Base-by-base conservation (phyloP, 2,888 invertebrate species). In the Tipula helvola region DNA sequence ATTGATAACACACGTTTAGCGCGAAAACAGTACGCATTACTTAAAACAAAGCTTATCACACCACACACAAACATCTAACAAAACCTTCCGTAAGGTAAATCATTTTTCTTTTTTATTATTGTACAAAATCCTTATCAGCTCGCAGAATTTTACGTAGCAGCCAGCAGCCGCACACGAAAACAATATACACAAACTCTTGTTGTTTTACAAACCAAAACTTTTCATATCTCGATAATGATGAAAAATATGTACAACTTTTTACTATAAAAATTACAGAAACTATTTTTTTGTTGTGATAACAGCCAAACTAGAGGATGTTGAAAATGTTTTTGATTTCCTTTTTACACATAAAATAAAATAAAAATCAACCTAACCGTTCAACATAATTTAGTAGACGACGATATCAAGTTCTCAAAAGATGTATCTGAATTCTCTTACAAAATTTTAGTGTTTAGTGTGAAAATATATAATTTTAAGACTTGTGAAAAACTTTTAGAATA, bases 231-330 rank as follows among this genome's bases (percentile, higher is more conserved):
- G 71, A 71, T 28, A 28, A 71, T 71, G 71, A 71, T 71, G 71
- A 71, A 71, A 71, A 71, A 71, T 71, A 71, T 71, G 71, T 71
- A 71, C 71, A 71, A 71, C 16, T 71, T 71, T 71, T 71, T 71
- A 71, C 71, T 71, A 71, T 71, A 71, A 71, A 71, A 71, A 71
- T 71, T 71, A 71, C 71, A 71, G 71, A 71, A 71, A 71, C 71
- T 71, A 71, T 71, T 71, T 71, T 71, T 71, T 71, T 71, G 28
- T 5, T 71, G 71, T 71, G 71, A 71, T 71, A 71, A 71, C 71
- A 71, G 71, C 71, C 8, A 71, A 71, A 71, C 71, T 28, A 71
- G 71, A 71, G 71, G 71, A 71, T 71, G 71, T 71, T 28, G 71
- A 28, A 71, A 18, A 71, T 71, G 28, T 28, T 71, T 71, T 71